Evolutionary conservation across 2,113 vertebrate species (phyloP), one percentile per base, ranked within the genome.

Genomic region (Trachemys scripta): DNA sequence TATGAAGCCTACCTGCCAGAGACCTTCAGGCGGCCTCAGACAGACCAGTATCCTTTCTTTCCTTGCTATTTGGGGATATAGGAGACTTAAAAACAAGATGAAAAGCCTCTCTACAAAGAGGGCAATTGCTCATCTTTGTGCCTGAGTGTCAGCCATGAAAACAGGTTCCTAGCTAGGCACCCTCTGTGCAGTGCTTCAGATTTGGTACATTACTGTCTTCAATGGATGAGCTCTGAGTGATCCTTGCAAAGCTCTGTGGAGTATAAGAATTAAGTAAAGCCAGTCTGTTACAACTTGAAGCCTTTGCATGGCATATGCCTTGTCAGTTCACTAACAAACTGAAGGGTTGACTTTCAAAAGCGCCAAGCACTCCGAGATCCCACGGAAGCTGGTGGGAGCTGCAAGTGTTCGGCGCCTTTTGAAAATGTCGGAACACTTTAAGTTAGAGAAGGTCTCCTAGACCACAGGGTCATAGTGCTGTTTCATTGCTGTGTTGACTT

Each of bases 1-100:
- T 99, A 99, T 1, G 99, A 99, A 98, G 99, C 99, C 56, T 99
- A 99, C 96, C 98, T 99, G 97, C 99, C 99, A 0, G 99, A 99
- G 97, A 99, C 99, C 96, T 99, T 99, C 98, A 99, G 99, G 90
- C 98, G 99, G 27, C 99, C 99, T 13, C 99, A 99, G 79, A 99
- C 99, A 45, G 99, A 99, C 96, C 99, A 99, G 98, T 97, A 99
- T 99, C 99, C 98, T 99, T 97, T 95, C 35, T 93, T 69, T 88
- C n/a, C 80, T 78, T 82, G 85, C 83, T 92, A 50, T 79, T 89
- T 50, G 82, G 89, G 81, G 82, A 85, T 24, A 27, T 4, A 2
- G 57, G 76, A 90, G 31, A 2, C 27, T 47, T 59, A 22, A 80
- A 80, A 27, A 35, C 59, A 14, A 49, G 11, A 24, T 4, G 12